Conservation (phyloP, 2,113 vertebrate genomes). For the Syngnathus typhle region DNA sequence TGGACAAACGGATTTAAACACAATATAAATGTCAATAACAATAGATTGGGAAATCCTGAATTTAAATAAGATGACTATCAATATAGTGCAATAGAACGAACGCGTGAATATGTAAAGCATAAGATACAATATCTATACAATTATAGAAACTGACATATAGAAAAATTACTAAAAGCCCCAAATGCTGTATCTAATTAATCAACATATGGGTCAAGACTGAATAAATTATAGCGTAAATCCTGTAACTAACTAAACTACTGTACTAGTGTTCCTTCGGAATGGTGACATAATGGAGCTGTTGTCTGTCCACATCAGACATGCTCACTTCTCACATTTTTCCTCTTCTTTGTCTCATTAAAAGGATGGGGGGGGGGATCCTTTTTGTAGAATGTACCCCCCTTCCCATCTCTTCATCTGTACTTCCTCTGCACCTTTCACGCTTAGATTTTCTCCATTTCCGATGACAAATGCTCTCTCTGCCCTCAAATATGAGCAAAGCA, state of each 20-base stretch:
- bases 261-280: not conserved
- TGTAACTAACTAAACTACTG: not conserved
- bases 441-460: not conserved
- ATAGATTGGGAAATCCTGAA: too few relatives aligned
- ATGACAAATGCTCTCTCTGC: not conserved
- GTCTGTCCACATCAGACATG: slow-evolving; percentile 43
- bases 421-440: slow-evolving; percentile 4
- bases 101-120: too few relatives aligned
- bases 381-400: slow-evolving; percentile 33
- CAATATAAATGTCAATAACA: too few relatives aligned
- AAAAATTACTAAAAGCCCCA: too few relatives aligned
- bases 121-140: too few relatives aligned
- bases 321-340: slow-evolving; percentile 35
- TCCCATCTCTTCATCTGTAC: slow-evolving; percentile 14
- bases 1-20: too few relatives aligned
- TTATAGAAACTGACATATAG: too few relatives aligned
- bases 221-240: too few relatives aligned
- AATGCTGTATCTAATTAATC: too few relatives aligned
- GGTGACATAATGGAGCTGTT: slow-evolving; percentile 34
- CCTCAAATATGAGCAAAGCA: not conserved
- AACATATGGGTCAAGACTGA: too few relatives aligned
- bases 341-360: slow-evolving; percentile 45
- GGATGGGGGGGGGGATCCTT: slow-evolving; percentile 41
- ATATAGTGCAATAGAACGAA: too few relatives aligned
- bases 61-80: too few relatives aligned